A percentile compares a stretch with the other conserved stretches of the same genome.
Conservation (phyloP, 1,140 invertebrate genomes). For the Procambarus virginalis region DNA sequence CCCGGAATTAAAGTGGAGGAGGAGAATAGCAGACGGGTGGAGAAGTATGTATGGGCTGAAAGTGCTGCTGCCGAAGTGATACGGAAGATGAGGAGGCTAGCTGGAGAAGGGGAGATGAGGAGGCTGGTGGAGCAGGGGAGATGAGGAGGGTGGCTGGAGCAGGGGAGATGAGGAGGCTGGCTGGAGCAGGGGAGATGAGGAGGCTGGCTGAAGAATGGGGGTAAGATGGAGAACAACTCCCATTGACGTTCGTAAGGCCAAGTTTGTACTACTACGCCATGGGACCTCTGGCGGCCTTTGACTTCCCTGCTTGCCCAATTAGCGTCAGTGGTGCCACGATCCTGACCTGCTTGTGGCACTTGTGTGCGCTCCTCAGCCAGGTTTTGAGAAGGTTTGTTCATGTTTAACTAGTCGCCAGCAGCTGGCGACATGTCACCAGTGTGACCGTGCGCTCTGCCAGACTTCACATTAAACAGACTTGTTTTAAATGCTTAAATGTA, state of each 20-base stretch:
- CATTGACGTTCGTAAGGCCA: constrained; percentile 45
- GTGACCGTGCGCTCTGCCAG: not conserved
- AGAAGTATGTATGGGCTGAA: not conserved
- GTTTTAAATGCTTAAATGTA: not conserved
- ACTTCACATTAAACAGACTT: not conserved
- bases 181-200: not conserved
- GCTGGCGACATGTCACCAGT: not conserved
- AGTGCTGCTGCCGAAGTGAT: not conserved
- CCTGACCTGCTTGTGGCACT: constrained; percentile 4
- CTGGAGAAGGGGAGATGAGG: too few relatives aligned
- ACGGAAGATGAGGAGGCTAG: not conserved
- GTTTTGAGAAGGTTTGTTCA: not conserved
- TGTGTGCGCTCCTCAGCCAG: not conserved
- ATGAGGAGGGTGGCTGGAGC: not conserved
- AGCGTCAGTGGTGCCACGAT: constrained; percentile 23
- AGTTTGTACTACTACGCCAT: constrained; percentile 54
- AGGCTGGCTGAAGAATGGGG: not conserved
- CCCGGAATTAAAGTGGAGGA: constrained; percentile 35
- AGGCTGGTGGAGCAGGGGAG: not conserved
- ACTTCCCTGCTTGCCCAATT: constrained; percentile 62
- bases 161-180: not conserved
- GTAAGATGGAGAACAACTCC: constrained; percentile 41
- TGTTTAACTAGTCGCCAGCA: not conserved
- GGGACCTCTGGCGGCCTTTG: constrained; percentile 62
- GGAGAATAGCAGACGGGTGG: not conserved